These are phyloP conservation scores for Sebastes kiyomatsui DNA, from an alignment of 2,797 vertebrate species.

Conservation along the genomic window DNA sequence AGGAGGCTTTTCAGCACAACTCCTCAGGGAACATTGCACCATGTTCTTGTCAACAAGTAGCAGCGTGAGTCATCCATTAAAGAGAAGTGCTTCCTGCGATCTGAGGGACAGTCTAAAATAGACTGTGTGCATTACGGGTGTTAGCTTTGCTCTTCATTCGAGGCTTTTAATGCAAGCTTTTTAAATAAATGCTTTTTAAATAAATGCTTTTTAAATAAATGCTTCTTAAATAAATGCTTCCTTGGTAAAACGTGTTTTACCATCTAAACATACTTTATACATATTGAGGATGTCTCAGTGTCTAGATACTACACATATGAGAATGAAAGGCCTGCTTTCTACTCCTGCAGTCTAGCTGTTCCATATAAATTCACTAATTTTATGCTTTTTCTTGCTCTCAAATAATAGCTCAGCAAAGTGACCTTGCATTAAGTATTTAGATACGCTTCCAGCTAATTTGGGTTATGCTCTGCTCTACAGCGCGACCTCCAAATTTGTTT, in stretches of 20 bases:
- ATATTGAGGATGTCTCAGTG: neutral
- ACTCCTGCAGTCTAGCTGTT: neutral
- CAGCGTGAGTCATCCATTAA: constrained; percentile 75
- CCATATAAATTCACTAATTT: neutral
- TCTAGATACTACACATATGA: neutral
- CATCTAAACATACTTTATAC: neutral
- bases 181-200: constrained; percentile 9
- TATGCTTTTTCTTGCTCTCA: constrained; percentile 1
- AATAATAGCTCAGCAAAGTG: constrained; percentile 2
- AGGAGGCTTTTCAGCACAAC: constrained; percentile 62
- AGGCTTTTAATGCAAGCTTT: constrained; percentile 30
- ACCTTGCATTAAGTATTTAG: constrained; percentile 30
- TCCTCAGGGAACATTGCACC: constrained; percentile 68
- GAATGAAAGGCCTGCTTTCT: neutral
- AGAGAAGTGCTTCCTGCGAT: constrained; percentile 60
- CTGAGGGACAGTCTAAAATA: constrained; percentile 40
- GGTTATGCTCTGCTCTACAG: neutral
- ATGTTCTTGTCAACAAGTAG: constrained; percentile 74
- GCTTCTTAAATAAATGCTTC: constrained; percentile 15
- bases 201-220: constrained; percentile 7
- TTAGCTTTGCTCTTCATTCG: constrained; percentile 10
- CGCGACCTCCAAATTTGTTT: constrained; percentile 11
- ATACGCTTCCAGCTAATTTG: constrained; percentile 8
- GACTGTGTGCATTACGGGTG: constrained; percentile 21
- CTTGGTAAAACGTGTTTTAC: neutral